Base-by-base conservation (phyloP, 1,140 invertebrate genomes). In the Magallana ariakensis region DNA sequence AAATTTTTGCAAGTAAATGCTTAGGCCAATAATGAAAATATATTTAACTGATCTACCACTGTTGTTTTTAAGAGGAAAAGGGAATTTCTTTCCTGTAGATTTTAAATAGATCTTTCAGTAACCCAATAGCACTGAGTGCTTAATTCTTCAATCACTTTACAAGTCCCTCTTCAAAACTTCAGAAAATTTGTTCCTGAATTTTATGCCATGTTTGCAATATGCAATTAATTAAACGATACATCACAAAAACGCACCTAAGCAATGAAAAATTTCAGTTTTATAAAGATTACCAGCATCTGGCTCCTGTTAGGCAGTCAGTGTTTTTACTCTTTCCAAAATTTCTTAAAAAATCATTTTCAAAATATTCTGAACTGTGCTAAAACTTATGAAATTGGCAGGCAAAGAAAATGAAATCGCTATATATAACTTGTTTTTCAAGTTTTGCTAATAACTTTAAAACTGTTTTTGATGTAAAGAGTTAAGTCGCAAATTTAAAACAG, bases 161-260 rank as follows among this genome's bases (percentile, higher is more conserved):
- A 26, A 75, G 66, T 75, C 66, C 66, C 66, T 75, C 66, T 75
- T 75, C 33, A 75, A 75, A 75, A 75, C 66, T 75, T 75, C 66
- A 46, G 66, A 75, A 75, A 75, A 75, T 75, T 75, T 75, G 66
- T 75, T 75, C 13, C 66, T 75, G 66, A 75, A 75, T 75, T 75
- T 75, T 26, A 75, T 22, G 66, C 66, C 11, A 75, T 75, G 66
- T 75, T 75, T 11, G 66, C 66, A 75, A 26, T 75, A 75, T 75
- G 66, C 66, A 75, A 75, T 75, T 75, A 75, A 75, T 75, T 75
- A 75, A 75, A 75, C 33, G 66, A 75, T 75, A 75, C 26, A 75
- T 33, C 66, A 75, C 66, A 75, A 33, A 75, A 75, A 75, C 66
- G 22, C 66, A 46, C 66, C 66, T 75, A 19, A 4, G 66, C 66